Evolutionary conservation across 2,113 vertebrate species (phyloP), one percentile per base, ranked within the genome.

Genomic region (Xerus inauris): DNA sequence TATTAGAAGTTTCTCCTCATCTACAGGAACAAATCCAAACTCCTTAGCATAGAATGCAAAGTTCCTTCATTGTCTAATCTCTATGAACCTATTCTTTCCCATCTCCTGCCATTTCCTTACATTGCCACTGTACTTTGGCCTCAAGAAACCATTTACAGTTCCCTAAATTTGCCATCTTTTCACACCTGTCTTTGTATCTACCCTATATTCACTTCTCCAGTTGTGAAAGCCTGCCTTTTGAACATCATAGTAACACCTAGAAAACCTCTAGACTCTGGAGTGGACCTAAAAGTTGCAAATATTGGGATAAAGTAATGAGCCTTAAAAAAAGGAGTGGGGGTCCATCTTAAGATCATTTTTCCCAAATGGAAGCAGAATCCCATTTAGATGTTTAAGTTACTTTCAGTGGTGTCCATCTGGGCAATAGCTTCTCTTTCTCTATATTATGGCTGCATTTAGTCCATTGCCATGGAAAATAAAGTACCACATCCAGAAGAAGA

Each of bases 381-480:
- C 76, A 82, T 64, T 91, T 42, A 82, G 54, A 92, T 16, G 22
- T 22, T 62, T 57, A 75, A 73, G 87, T 84, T 86, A 75, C 94
- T 97, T 92, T 97, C 92, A 83, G 86, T 91, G 91, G 86, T 1
- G 22, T 90, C 51, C 67, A 6, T 67, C 62, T 5, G 76, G 83
- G 38, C 72, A 93, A 64, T 2, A 72, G 14, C 65, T 51, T 64
- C 87, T 45, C 38, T 4, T 4, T 13, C 76, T 90, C 85, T 51
- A 69, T 28, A 57, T 38, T 42, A 0, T 57, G 65, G 71, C 1
- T 87, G 64, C 90, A 96, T 72, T 91, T 67, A 97, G 42, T 80
- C 91, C 54, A 32, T 42, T 22, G 26, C 89, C 0, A 57, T 20
- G 17, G 0, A 11, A 11, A 3, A 42, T 20, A 6, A 59, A 54